These are phyloP conservation scores for Mus spretus DNA, from an alignment of 2,797 vertebrate species.

Conservation along the genomic window DNA sequence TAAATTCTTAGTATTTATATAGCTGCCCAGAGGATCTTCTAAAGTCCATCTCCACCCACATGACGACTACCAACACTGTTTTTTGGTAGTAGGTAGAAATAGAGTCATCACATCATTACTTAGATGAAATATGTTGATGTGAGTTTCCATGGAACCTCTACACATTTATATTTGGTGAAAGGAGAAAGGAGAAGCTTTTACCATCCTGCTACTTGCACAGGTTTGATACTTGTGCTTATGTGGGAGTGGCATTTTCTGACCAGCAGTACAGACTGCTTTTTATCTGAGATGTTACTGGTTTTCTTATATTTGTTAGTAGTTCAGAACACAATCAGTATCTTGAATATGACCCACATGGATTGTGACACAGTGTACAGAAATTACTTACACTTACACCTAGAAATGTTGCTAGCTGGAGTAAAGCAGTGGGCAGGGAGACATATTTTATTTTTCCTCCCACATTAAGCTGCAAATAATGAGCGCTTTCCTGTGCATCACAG, in stretches of 20 bases:
- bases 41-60: background rate
- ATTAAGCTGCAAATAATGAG: constrained; percentile 71
- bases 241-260: constrained; percentile 45
- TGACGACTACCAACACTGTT: background rate
- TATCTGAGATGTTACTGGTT: constrained; percentile 65
- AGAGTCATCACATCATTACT: background rate
- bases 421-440: constrained; percentile 12
- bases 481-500: constrained; percentile 79
- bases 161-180: background rate
- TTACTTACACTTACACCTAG: constrained; percentile 42
- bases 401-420: constrained; percentile 36
- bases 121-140: background rate
- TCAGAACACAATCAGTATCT: constrained; percentile 43
- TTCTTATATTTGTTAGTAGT: constrained; percentile 52
- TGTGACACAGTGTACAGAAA: constrained; percentile 3
- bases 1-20: constrained; percentile 15
- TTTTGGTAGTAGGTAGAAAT: background rate
- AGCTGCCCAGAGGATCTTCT: constrained; percentile 7
- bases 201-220: background rate
- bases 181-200: background rate
- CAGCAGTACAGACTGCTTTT: constrained; percentile 24
- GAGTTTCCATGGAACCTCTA: background rate
- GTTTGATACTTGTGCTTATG: background rate
- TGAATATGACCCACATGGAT: constrained; percentile 39
- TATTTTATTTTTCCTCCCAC: constrained; percentile 73